These are phyloP conservation scores for Zelostemma sp. DNA, from an alignment of 1,140 invertebrate genomes.

Conservation along the genomic window DNA sequence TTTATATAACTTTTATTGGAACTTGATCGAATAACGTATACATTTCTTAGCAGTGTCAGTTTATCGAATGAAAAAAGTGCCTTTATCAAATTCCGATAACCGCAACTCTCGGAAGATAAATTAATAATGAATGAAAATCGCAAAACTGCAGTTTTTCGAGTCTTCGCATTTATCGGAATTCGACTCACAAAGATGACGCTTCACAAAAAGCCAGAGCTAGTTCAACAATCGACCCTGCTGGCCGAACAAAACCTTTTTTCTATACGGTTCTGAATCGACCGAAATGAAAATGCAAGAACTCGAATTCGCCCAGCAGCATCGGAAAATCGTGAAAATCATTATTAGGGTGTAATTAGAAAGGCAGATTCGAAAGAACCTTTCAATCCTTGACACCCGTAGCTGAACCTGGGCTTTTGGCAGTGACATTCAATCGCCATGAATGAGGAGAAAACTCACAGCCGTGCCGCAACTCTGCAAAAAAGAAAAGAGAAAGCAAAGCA, in stretches of 20 bases:
- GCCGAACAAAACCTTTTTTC: no score
- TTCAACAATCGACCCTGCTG: no score
- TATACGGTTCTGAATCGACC: no score
- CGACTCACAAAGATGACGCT: no score
- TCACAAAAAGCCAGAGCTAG: no score
- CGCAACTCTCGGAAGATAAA: neutral
- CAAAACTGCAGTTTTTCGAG: neutral
- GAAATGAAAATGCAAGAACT: neutral
- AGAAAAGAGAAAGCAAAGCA: constrained; percentile 53
- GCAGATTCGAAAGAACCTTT: constrained; percentile 50
- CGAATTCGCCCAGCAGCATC: neutral
- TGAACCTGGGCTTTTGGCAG: constrained; percentile 67
- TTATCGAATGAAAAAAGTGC: no score
- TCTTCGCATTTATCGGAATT: neutral
- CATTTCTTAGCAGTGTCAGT: neutral
- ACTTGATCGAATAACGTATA: constrained; percentile 5
- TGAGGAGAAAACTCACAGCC: constrained; percentile 61
- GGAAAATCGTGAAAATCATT: neutral
- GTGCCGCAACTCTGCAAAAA: constrained; percentile 52
- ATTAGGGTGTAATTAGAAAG: neutral
- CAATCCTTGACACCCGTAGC: constrained; percentile 38
- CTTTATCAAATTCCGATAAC: neutral
- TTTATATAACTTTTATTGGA: constrained; percentile 1
- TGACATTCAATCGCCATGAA: constrained; percentile 67
- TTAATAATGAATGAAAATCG: neutral